These are phyloP conservation scores for Oreochromis mossambicus DNA, from an alignment of 2,797 vertebrate genomes.

Conservation along the genomic window DNA sequence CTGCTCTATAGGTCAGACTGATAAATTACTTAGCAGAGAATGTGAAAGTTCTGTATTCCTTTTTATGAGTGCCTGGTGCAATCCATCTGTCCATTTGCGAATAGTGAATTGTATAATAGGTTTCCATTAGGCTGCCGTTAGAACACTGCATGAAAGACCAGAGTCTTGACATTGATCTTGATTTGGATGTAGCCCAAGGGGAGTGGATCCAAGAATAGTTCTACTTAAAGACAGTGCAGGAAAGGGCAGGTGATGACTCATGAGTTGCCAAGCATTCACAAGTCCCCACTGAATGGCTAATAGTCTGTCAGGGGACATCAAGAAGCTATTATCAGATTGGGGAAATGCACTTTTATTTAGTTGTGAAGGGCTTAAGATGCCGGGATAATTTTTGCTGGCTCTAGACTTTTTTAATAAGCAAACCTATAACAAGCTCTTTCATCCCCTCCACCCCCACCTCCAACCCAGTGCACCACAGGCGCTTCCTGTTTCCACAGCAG, in stretches of 20 bases:
- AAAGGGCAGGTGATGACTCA: slow-evolving; percentile 47
- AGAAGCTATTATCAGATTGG: background rate
- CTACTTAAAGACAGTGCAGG: slow-evolving; percentile 22
- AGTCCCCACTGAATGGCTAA: slow-evolving; percentile 10
- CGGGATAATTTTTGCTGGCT: slow-evolving; percentile 2
- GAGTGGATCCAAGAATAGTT: slow-evolving; percentile 46
- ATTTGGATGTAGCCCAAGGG: slow-evolving; percentile 28
- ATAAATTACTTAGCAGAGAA: background rate
- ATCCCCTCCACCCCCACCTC: background rate
- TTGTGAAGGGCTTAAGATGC: background rate
- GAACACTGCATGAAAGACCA: background rate
- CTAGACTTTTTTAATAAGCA: background rate
- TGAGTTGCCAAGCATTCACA: slow-evolving; percentile 12
- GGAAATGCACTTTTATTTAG: slow-evolving; percentile 1
- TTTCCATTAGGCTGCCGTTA: background rate
- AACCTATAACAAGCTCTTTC: background rate
- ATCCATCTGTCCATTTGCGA: background rate
- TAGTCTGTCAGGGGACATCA: slow-evolving; percentile 19
- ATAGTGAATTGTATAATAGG: slow-evolving; percentile 2
- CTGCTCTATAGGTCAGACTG: background rate
- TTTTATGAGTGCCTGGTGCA: background rate
- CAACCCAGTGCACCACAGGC: slow-evolving; percentile 90
- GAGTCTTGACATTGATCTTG: slow-evolving; percentile 44
- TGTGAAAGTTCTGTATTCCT: background rate
- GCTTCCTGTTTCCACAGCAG: slow-evolving; percentile 97